These are phyloP conservation scores for Crotalus viridis DNA, from an alignment of 2,113 vertebrate species.

Conservation along the genomic window DNA sequence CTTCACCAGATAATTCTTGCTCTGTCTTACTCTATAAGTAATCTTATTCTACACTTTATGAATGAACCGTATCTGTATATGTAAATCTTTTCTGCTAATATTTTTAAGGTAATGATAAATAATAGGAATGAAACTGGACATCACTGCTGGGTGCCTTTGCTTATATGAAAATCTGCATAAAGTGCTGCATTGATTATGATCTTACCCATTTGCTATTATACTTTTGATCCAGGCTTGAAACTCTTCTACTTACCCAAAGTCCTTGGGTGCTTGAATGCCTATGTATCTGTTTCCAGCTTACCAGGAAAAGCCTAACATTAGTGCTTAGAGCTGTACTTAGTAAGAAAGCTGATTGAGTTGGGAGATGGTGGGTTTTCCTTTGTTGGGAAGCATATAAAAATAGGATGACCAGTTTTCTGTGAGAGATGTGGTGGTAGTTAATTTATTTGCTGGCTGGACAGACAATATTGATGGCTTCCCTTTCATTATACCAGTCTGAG, in stretches of 20 bases:
- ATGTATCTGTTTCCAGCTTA: not conserved
- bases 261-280: not conserved
- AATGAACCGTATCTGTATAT: not conserved
- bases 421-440: not conserved
- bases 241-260: not conserved
- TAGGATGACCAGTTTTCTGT: not conserved
- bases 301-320: not conserved
- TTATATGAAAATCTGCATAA: not conserved
- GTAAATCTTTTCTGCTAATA: not conserved
- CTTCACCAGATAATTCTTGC: not conserved
- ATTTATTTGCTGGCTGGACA: not conserved
- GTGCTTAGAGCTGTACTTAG: not conserved
- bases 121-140: not conserved
- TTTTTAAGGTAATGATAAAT: not conserved
- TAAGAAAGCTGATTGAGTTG: not conserved
- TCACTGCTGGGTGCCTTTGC: not conserved
- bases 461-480: not conserved
- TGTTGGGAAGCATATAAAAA: not conserved
- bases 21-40: not conserved
- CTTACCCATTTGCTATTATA: not conserved
- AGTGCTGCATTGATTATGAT: not conserved
- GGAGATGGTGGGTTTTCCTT: not conserved
- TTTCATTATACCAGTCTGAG: not conserved
- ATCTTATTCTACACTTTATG: not conserved
- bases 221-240: not conserved